Evolutionary conservation across 2,888 invertebrate species (phyloP).

Genomic region (Cantharis lateralis): DNA sequence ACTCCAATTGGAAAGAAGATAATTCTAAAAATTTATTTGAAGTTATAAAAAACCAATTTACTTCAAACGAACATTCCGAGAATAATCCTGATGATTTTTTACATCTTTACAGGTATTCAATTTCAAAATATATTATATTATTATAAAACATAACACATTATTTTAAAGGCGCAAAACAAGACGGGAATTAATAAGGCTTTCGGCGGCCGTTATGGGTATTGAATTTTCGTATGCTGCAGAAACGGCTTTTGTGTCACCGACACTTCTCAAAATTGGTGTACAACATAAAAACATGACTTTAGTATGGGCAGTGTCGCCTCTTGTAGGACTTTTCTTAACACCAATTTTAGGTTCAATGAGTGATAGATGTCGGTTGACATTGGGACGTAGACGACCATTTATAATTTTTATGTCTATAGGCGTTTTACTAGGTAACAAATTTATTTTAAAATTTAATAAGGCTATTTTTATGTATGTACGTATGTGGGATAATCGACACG

Average conservation of each 20-base stretch:
- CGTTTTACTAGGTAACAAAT: slow-evolving; percentile 75
- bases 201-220: slow-evolving; percentile 95
- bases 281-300: slow-evolving; percentile 93
- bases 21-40: slow-evolving; percentile 62
- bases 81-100: slow-evolving; percentile 61
- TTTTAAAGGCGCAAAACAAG: slow-evolving; percentile 74
- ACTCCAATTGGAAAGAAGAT: slow-evolving; percentile 65
- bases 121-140: background rate
- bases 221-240: slow-evolving; percentile 98
- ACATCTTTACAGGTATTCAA: slow-evolving; percentile 67
- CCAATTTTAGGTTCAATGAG: slow-evolving; percentile 91
- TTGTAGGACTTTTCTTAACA: slow-evolving; percentile 93
- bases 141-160: background rate
- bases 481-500: too few relatives aligned
- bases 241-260: slow-evolving; percentile 96
- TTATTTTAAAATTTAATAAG: too few relatives aligned
- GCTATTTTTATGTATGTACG: too few relatives aligned
- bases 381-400: slow-evolving; percentile 90
- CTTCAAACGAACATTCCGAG: slow-evolving; percentile 46
- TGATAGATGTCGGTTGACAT: slow-evolving; percentile 80
- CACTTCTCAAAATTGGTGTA: slow-evolving; percentile 89
- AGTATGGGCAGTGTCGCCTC: slow-evolving; percentile 93
- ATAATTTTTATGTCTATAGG: slow-evolving; percentile 88
- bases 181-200: slow-evolving; percentile 81
- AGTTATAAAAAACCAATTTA: slow-evolving; percentile 56